A percentile compares a stretch with the other conserved stretches of the same genome.
phyloP scores from a whole-genome alignment of 2,888 invertebrate species.

The Tipula vernalis region DNA sequence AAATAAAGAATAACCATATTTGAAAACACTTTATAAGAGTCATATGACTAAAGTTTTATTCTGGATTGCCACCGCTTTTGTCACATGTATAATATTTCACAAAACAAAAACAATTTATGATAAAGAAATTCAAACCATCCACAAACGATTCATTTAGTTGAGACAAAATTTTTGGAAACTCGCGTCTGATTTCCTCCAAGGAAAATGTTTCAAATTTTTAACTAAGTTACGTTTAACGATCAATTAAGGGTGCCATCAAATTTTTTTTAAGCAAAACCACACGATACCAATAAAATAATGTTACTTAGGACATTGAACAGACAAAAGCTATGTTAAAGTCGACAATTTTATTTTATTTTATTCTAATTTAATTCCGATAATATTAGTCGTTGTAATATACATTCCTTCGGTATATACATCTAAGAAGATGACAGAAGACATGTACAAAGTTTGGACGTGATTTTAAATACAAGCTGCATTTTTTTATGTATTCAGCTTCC shows the following conservation, averaged over 20 bases:
- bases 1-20: too few relatives aligned
- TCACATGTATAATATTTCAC: too few relatives aligned
- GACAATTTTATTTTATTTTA: neutral
- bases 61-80: too few relatives aligned
- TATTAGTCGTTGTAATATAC: neutral
- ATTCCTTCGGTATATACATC: neutral
- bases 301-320: neutral
- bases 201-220: too few relatives aligned
- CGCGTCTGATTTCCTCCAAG: too few relatives aligned
- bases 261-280: neutral
- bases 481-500: neutral
- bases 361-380: neutral
- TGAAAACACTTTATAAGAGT: too few relatives aligned
- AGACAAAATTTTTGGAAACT: too few relatives aligned
- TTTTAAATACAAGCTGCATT: neutral
- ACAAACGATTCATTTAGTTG: too few relatives aligned
- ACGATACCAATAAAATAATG: neutral
- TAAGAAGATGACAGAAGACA: neutral
- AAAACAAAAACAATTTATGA: too few relatives aligned
- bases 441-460: neutral
- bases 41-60: too few relatives aligned
- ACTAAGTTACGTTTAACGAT: too few relatives aligned
- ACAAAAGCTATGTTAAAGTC: neutral
- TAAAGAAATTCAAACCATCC: too few relatives aligned
- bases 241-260: neutral